A percentile compares a stretch with the other conserved stretches of the same genome.
Conservation (phyloP, 2,797 vertebrate species). For the Siniperca undulata region DNA sequence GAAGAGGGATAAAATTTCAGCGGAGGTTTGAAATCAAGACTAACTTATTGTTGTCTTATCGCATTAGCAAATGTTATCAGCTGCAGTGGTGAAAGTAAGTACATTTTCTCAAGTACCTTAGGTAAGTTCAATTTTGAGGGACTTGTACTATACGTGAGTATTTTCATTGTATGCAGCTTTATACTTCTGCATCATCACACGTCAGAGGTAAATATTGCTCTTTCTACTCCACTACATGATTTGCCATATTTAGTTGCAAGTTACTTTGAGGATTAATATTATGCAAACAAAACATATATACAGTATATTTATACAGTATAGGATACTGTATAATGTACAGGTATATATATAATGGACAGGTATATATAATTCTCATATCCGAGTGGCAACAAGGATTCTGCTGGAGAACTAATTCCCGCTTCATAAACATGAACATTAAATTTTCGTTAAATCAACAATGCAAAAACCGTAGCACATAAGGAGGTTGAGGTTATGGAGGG, state of each 20-base stretch:
- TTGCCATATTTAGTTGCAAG: no score
- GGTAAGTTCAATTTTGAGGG: not conserved
- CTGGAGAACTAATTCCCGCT: no score
- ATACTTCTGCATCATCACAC: not conserved
- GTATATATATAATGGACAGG: no score
- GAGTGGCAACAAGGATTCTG: not conserved
- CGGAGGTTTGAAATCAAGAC: not conserved
- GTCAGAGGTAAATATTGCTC: not conserved
- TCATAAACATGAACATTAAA: not conserved
- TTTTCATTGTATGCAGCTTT: not conserved
- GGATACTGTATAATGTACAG: no score
- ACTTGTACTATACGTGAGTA: not conserved
- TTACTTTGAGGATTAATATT: no score
- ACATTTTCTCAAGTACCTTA: not conserved
- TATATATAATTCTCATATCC: no score
- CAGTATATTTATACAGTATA: no score
- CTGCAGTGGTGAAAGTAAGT: not conserved
- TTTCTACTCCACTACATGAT: not conserved
- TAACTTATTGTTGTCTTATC: not conserved
- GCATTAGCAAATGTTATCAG: not conserved
- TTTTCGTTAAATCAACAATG: not conserved
- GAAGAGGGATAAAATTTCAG: not conserved
- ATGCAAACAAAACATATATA: no score
- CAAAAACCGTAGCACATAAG: not conserved
- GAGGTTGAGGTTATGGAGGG: not conserved